Evolutionary conservation across 2,113 vertebrate species (phyloP), one percentile per base, ranked within the genome.

Genomic region (Sylvia atricapilla): DNA sequence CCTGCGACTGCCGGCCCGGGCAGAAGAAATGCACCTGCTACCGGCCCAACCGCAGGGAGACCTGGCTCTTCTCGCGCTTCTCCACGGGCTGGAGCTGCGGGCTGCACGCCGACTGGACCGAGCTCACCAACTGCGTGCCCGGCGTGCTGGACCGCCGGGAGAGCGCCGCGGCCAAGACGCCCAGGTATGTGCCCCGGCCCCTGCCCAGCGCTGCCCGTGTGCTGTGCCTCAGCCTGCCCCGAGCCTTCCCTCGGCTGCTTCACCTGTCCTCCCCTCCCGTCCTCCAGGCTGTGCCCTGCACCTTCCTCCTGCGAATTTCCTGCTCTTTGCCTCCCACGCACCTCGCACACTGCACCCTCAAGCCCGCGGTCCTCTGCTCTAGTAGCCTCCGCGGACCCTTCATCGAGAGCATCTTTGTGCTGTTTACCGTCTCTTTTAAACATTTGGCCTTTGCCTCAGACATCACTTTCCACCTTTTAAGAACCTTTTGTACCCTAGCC

Each of bases 11-110:
- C 97, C 98, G 99, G 97, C 99, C 99, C 35, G 99, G 99, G 16
- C 99, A 99, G 98, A 99, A 99, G 98, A 99, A 99, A 97, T 99
- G 99, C 98, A 99, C 99, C 98, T 99, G 99, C 98, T 99, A 99
- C 98, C 98, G 99, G 68, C 99, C 99, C 80, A 99, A 99, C 97
- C 98, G 99, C 92, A 98, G 99, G 92, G 99, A 99, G 98, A 99
- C 99, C 93, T 99, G 99, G 99, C 98, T 99, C 92, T 99, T 99
- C 97, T 99, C 99, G 5, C 98, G 99, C 85, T 99, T 99, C 98
- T 99, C 99, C 97, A 99, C 99, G 2, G 99, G 99, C 97, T 99
- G 99, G 99, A 99, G 99, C 98, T 99, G 99, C 98, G 99, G 99
- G 83, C 98, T 99, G 96, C 99, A 99, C 97, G 99, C 99, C 76